phyloP scores from a whole-genome alignment of 2,888 invertebrate genomes.

The Zaprionus bogoriensis region DNA sequence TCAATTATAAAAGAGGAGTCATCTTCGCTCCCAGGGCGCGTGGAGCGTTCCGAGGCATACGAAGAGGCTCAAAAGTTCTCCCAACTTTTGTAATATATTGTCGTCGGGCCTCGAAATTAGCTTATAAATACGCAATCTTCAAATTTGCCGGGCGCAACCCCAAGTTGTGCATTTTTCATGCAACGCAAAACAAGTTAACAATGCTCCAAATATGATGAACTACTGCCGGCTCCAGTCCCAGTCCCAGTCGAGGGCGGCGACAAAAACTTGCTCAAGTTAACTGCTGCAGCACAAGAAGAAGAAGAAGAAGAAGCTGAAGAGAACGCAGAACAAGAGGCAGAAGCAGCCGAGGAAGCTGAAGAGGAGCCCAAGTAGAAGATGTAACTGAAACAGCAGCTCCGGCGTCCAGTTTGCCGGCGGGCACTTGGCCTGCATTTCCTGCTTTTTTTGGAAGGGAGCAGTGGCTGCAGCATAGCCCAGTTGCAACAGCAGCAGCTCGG shows the following conservation, averaged over 20 bases:
- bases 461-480: neutral
- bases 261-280: constrained; percentile 65
- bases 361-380: constrained; percentile 2
- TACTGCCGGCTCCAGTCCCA: too few species aligned
- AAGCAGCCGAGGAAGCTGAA: constrained; percentile 25
- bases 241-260: constrained; percentile 42
- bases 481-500: neutral
- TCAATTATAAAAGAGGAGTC: constrained; percentile 30
- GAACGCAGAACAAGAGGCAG: constrained; percentile 55
- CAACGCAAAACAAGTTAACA: constrained; percentile 69
- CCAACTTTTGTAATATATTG: constrained; percentile 51
- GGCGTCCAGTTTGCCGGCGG: constrained; percentile 24
- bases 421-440: constrained; percentile 27
- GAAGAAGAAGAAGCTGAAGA: constrained; percentile 49
- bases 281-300: constrained; percentile 57
- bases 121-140: constrained; percentile 72
- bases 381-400: constrained; percentile 35
- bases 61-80: constrained; percentile 33
- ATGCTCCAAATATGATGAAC: constrained; percentile 75
- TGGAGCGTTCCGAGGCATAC: constrained; percentile 21
- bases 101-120: constrained; percentile 55
- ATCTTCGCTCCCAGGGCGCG: constrained; percentile 1
- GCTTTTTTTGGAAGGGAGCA: neutral
- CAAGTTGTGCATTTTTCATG: constrained; percentile 69
- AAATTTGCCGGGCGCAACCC: constrained; percentile 20